A percentile compares a stretch with the other conserved stretches of the same genome.
Evolutionary conservation across 1,140 invertebrate genomes (phyloP).

Genomic region (Apis florea): DNA sequence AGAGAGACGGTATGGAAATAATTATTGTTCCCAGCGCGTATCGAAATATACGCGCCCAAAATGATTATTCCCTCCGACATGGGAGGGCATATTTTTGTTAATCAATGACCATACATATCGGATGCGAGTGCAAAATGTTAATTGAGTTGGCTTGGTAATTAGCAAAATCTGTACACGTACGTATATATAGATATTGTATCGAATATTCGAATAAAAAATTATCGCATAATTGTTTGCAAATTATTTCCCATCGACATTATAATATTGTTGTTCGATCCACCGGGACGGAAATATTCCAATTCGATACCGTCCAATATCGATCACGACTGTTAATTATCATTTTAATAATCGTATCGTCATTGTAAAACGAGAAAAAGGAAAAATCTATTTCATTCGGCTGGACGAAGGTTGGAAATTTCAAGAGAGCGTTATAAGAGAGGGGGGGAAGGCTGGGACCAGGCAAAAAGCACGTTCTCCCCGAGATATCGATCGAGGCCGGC

Average conservation of each 20-base stretch:
- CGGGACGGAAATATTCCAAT: too few relatives aligned
- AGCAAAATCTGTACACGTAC: too few relatives aligned
- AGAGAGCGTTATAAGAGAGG: background rate
- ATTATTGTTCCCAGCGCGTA: background rate
- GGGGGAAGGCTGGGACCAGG: background rate
- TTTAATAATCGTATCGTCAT: too few relatives aligned
- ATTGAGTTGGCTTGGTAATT: slow-evolving; percentile 1
- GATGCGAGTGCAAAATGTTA: background rate
- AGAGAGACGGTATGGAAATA: slow-evolving; percentile 7
- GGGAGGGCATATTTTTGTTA: slow-evolving; percentile 23
- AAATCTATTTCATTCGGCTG: slow-evolving; percentile 6
- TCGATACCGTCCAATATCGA: too few relatives aligned
- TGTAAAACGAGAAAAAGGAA: too few relatives aligned
- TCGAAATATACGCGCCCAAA: background rate
- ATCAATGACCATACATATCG: background rate
- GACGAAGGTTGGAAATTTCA: slow-evolving; percentile 26
- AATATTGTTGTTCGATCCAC: too few relatives aligned
- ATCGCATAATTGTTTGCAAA: too few relatives aligned
- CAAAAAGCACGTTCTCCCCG: slow-evolving; percentile 37
- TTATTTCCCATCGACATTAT: too few relatives aligned
- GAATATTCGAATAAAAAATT: too few relatives aligned
- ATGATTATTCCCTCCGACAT: slow-evolving; percentile 3
- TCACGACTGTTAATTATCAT: too few relatives aligned
- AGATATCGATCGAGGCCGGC: slow-evolving; percentile 50
- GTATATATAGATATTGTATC: too few relatives aligned